These are phyloP conservation scores for Plagiodera versicolora DNA, from an alignment of 2,888 invertebrate genomes.

Conservation along the genomic window DNA sequence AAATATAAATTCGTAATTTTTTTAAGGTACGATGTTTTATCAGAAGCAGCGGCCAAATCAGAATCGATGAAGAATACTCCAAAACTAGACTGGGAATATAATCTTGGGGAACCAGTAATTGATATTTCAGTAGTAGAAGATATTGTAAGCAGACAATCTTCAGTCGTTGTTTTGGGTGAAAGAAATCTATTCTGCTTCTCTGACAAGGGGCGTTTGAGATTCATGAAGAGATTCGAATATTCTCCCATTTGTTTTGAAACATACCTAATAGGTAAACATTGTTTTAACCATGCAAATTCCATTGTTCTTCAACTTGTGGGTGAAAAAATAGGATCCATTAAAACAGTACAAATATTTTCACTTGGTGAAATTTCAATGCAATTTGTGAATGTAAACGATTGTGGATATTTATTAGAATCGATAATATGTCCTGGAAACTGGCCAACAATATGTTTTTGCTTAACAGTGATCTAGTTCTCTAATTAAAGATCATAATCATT, in stretches of 20 bases:
- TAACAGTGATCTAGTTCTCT: no score
- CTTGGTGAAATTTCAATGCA: no score
- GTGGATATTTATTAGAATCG: no score
- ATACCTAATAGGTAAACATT: constrained; percentile 66
- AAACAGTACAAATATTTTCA: no score
- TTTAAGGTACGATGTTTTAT: constrained; percentile 74
- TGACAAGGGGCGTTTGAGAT: constrained; percentile 78
- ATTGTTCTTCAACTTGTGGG: neutral
- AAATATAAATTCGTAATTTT: neutral
- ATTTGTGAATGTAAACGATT: no score
- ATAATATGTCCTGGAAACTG: no score
- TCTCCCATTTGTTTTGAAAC: constrained; percentile 75
- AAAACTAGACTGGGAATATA: constrained; percentile 79
- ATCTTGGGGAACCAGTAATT: constrained; percentile 67
- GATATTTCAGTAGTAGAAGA: constrained; percentile 54
- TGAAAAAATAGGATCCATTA: neutral
- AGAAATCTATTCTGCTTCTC: constrained; percentile 79
- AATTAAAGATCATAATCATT: no score
- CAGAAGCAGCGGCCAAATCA: constrained; percentile 68
- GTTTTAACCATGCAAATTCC: neutral
- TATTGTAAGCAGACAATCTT: constrained; percentile 64
- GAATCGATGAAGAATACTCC: constrained; percentile 59
- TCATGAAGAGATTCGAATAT: constrained; percentile 83
- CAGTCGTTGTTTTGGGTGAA: constrained; percentile 81
- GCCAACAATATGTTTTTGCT: no score